phyloP scores from a whole-genome alignment of 2,113 vertebrate species.

The Alouatta palliata region DNA sequence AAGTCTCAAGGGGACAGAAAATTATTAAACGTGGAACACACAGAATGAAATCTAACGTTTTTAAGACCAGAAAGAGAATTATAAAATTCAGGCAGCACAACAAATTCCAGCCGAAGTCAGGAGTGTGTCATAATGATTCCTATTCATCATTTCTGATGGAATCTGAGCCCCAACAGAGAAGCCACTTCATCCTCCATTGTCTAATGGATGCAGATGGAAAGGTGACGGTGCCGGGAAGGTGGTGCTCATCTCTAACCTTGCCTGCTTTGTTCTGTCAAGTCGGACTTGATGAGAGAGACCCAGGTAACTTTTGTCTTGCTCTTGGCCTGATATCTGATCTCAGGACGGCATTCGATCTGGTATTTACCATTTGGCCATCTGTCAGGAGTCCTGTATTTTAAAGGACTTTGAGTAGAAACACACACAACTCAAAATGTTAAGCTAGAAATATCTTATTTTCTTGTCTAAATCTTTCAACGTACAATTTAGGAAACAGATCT shows the following conservation, averaged over 20 bases:
- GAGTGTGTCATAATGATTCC: not conserved
- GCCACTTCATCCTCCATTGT: not conserved
- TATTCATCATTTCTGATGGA: not conserved
- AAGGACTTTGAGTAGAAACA: not conserved
- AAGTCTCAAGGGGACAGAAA: slow-evolving; percentile 14
- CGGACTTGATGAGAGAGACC: not conserved
- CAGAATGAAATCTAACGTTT: slow-evolving; percentile 50
- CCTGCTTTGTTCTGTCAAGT: not conserved
- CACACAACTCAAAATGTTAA: not conserved
- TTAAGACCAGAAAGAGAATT: slow-evolving; percentile 46
- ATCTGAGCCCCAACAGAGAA: not conserved
- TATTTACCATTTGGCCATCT: not conserved
- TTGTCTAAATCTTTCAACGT: not conserved
- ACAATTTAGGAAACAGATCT: not conserved
- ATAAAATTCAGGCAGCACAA: slow-evolving; percentile 66
- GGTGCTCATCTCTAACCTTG: not conserved
- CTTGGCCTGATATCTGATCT: not conserved
- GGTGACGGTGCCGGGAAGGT: not conserved
- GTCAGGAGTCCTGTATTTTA: not conserved
- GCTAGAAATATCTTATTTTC: not conserved
- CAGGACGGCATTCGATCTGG: not conserved
- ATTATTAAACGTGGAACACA: slow-evolving; percentile 44
- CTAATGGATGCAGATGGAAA: not conserved
- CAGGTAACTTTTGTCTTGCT: not conserved
- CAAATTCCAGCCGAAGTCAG: slow-evolving; percentile 3